Evolutionary conservation across 2,888 invertebrate genomes (phyloP).

Genomic region (Metalampra italica): DNA sequence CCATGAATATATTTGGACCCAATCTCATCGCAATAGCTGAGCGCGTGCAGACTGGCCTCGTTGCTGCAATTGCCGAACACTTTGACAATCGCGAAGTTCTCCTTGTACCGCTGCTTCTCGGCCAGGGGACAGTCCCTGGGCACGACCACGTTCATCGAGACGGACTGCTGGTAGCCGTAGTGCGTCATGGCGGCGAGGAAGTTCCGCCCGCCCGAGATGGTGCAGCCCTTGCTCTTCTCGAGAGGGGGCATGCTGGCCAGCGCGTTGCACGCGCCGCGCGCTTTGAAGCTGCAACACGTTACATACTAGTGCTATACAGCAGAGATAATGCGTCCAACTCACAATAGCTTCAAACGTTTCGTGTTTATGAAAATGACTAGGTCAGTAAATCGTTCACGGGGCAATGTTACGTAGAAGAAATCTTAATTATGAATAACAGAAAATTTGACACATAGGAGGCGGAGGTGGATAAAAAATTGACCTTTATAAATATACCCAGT

Average conservation of each 20-base stretch:
- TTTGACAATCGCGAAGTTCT: conserved; percentile 44
- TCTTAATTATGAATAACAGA: too few species aligned
- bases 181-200: conserved; percentile 41
- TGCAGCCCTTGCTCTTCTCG: conserved; percentile 40
- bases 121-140: conserved; percentile 37
- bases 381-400: too few species aligned
- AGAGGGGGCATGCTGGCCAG: conserved; percentile 28
- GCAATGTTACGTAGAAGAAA: too few species aligned
- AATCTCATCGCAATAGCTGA: conserved; percentile 37
- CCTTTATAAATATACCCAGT: too few species aligned
- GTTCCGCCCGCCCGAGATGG: conserved; percentile 41
- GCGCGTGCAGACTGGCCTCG: conserved; percentile 41
- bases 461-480: too few species aligned
- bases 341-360: too few species aligned
- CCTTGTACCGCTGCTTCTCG: conserved; percentile 37
- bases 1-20: conserved; percentile 41
- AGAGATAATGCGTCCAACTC: too few species aligned
- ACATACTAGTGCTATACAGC: conserved; percentile 9
- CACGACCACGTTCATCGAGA: conserved; percentile 42
- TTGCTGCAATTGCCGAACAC: conserved; percentile 35
- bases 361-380: too few species aligned
- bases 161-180: conserved; percentile 38
- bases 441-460: too few species aligned
- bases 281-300: conserved; percentile 33
- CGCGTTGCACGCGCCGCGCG: conserved; percentile 43